A percentile compares a stretch with the other conserved stretches of the same genome.
Conservation (phyloP, 2,113 vertebrate species). For the Corydoras maculifer region DNA sequence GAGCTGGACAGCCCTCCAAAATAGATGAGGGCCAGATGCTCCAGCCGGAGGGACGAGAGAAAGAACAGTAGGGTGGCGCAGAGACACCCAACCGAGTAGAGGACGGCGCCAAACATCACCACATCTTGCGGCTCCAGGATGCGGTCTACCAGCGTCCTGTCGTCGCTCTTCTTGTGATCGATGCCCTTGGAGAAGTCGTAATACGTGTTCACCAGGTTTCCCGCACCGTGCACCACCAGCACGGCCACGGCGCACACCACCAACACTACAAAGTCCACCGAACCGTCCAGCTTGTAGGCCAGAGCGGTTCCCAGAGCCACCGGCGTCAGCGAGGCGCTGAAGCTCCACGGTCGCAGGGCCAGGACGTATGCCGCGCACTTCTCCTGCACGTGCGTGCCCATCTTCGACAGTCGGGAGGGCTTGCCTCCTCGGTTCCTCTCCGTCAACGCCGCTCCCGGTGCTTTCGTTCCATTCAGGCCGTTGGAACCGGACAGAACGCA, state of each 20-base stretch:
- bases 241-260: conserved; percentile 84
- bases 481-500: conserved; percentile 55
- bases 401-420: conserved; percentile 51
- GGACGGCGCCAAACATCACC: conserved; percentile 86
- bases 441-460: conserved; percentile 39
- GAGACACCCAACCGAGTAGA: conserved; percentile 88
- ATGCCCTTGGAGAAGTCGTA: conserved; percentile 99
- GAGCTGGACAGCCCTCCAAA: conserved; percentile 96
- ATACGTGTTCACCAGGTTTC: conserved; percentile 96
- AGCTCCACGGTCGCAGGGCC: conserved; percentile 92
- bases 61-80: conserved; percentile 82
- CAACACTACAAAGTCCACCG: conserved; percentile 75
- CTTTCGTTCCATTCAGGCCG: conserved; percentile 56
- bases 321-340: conserved; percentile 88
- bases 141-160: conserved; percentile 91
- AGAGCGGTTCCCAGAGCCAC: conserved; percentile 90
- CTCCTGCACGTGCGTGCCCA: conserved; percentile 62
- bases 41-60: conserved; percentile 79
- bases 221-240: conserved; percentile 88
- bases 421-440: conserved; percentile 27
- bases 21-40: conserved; percentile 92
- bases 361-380: conserved; percentile 90
- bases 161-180: conserved; percentile 97
- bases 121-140: conserved; percentile 92
- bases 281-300: conserved; percentile 83